phyloP scores from a whole-genome alignment of 1,140 invertebrate genomes.

The Drosophila ambigua region DNA sequence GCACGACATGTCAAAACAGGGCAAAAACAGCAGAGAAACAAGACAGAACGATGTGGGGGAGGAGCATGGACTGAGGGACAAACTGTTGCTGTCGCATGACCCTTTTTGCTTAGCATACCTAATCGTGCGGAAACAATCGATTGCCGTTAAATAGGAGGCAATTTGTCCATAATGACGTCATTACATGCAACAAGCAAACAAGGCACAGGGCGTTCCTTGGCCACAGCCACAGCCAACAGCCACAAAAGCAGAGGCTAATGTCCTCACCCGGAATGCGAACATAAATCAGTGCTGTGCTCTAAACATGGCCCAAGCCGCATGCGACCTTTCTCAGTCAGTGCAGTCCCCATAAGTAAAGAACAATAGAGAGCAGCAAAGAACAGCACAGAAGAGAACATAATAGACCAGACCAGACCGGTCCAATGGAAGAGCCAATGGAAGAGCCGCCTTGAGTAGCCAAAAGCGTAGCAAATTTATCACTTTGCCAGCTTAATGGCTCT shows the following conservation, averaged over 20 bases:
- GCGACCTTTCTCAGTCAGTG: conserved; percentile 44
- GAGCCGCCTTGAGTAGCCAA: conserved; percentile 35
- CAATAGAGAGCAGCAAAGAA: neutral
- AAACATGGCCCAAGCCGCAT: conserved; percentile 69
- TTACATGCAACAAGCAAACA: conserved; percentile 59
- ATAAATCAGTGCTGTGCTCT: conserved; percentile 68
- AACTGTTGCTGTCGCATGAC: conserved; percentile 62
- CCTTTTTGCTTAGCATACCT: conserved; percentile 60
- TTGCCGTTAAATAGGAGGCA: conserved; percentile 69
- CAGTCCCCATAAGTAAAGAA: neutral
- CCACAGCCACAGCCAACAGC: conserved; percentile 4
- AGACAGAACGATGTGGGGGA: conserved; percentile 1
- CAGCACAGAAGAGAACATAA: neutral
- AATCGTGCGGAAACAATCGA: conserved; percentile 81
- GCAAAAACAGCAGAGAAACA: neutral
- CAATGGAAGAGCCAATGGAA: neutral
- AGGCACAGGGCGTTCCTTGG: conserved; percentile 1
- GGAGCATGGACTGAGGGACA: conserved; percentile 14
- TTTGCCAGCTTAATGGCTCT: conserved; percentile 79
- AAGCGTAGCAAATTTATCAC: conserved; percentile 71
- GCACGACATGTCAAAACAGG: conserved; percentile 40
- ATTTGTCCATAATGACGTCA: conserved; percentile 75
- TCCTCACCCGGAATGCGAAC: conserved; percentile 25
- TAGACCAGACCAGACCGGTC: neutral
- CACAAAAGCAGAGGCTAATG: conserved; percentile 32